Conservation (phyloP, 2,113 vertebrate genomes). For the Syrrhaptes paradoxus region DNA sequence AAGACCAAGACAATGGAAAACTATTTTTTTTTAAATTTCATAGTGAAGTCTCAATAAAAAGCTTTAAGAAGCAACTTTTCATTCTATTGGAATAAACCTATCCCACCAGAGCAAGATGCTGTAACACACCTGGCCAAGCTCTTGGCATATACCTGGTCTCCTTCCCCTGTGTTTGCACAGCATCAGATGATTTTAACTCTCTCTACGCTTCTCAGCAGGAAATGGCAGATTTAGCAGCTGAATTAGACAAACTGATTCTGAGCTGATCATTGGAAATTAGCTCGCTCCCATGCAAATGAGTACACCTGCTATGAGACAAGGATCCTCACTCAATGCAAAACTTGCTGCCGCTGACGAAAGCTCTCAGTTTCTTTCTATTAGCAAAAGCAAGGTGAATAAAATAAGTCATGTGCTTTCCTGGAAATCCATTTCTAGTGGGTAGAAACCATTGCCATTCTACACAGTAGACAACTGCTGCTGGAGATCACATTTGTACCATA, state of each 20-base stretch:
- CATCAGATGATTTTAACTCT: background rate
- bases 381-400: conserved; percentile 29
- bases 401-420: conserved; percentile 49
- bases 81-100: background rate
- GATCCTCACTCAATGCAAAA: conserved; percentile 47
- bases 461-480: background rate
- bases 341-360: background rate
- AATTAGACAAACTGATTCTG: background rate
- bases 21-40: background rate
- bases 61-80: background rate
- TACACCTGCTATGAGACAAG: background rate
- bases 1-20: background rate
- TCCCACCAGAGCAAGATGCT: background rate
- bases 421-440: conserved; percentile 10
- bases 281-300: conserved; percentile 44
- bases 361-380: conserved; percentile 45
- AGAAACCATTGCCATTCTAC: background rate
- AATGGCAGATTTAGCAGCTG: background rate
- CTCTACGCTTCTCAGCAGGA: background rate
- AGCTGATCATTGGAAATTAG: background rate
- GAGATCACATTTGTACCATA: background rate
- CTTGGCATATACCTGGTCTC: background rate
- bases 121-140: background rate
- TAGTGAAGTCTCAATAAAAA: background rate
- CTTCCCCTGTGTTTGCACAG: background rate